Percentiles rank a stretch among this genome's conserved stretches.
Evolutionary conservation across 2,113 vertebrate genomes (phyloP).

Genomic region (Pelvicachromis taeniatus): DNA sequence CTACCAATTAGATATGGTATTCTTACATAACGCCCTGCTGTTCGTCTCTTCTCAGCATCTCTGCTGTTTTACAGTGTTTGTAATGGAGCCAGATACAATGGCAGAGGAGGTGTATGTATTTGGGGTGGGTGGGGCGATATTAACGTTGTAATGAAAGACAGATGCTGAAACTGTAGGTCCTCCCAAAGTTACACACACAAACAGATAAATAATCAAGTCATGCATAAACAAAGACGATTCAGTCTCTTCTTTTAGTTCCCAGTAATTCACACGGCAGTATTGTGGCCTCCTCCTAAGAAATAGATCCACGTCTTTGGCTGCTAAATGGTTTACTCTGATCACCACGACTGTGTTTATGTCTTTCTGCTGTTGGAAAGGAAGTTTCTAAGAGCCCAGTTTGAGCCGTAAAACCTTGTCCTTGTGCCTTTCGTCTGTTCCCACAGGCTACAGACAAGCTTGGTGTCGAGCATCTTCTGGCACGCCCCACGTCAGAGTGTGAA

Average conservation of each 20-base stretch:
- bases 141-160: constrained; percentile 38
- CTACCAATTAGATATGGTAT: constrained; percentile 29
- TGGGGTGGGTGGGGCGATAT: not conserved
- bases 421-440: not conserved
- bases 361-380: not conserved
- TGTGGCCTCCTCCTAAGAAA: not conserved
- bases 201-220: not conserved
- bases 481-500: not conserved
- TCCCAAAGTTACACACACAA: not conserved
- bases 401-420: not conserved
- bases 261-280: not conserved
- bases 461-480: accelerated
- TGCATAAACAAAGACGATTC: not conserved
- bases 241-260: not conserved
- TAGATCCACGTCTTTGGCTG: not conserved
- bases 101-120: not conserved
- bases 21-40: constrained; percentile 37
- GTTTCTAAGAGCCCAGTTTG: not conserved
- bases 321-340: not conserved
- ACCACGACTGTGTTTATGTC: not conserved
- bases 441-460: not conserved
- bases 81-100: constrained; percentile 10
- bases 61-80: constrained; percentile 7
- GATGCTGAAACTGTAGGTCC: constrained; percentile 26
- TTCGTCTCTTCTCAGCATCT: constrained; percentile 54